Conservation (phyloP, 2,113 vertebrate species). For the Alethe diademata region DNA sequence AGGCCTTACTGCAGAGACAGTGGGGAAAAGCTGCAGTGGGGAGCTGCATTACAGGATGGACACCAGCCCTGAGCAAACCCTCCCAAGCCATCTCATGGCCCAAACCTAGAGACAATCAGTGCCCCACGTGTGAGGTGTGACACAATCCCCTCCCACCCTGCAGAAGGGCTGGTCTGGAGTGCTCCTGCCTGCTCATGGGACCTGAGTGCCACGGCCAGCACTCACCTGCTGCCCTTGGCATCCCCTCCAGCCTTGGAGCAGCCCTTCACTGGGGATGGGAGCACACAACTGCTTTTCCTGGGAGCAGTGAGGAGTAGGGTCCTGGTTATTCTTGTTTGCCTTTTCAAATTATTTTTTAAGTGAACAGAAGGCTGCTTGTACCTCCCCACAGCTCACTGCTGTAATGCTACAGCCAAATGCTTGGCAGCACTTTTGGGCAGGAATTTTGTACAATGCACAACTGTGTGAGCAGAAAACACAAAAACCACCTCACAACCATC, state of each 20-base stretch:
- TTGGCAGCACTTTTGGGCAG: background rate
- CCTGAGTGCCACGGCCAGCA: accelerated
- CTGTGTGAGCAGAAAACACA: background rate
- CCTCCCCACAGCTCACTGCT: background rate
- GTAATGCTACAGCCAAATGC: background rate
- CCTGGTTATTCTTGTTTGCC: background rate
- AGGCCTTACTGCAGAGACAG: background rate
- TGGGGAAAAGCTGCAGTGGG: too few species aligned
- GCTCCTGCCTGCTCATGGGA: background rate
- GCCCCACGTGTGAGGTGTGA: accelerated
- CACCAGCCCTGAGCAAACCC: background rate
- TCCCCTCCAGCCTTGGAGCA: background rate
- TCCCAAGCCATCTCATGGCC: accelerated
- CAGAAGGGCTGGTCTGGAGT: background rate
- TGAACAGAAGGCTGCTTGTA: background rate
- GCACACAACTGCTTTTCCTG: background rate
- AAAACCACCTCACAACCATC: background rate
- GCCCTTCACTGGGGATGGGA: background rate
- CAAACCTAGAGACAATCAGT: background rate
- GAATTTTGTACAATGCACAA: background rate
- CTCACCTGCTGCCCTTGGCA: background rate
- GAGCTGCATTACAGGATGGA: accelerated
- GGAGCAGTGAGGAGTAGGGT: background rate
- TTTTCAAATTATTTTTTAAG: background rate
- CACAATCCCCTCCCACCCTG: background rate